Percentiles rank a stretch among this genome's conserved stretches.
Conservation (phyloP, 2,888 invertebrate genomes). For the Acleris literana region DNA sequence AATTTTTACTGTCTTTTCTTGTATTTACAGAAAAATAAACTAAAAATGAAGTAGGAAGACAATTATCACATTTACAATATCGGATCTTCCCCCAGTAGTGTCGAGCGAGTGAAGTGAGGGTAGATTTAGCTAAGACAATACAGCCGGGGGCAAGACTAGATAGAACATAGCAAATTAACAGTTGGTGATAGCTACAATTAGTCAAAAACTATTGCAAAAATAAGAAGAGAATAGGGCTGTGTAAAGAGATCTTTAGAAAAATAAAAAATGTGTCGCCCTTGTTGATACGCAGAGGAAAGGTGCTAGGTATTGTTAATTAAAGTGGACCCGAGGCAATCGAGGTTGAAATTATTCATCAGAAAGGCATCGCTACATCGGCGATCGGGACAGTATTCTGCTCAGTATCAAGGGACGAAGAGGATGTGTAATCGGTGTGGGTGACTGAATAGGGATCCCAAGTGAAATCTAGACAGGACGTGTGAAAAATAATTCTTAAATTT, state of each 20-base stretch:
- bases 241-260: slow-evolving; percentile 17
- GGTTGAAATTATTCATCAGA: not conserved
- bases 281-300: slow-evolving; percentile 22
- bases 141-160: slow-evolving; percentile 27
- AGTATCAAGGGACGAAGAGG: slow-evolving; percentile 28
- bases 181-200: slow-evolving; percentile 29
- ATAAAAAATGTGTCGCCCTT: slow-evolving; percentile 24
- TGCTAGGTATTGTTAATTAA: slow-evolving; percentile 16
- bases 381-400: slow-evolving; percentile 39
- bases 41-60: slow-evolving; percentile 61
- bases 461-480: slow-evolving; percentile 46
- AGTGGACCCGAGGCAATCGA: slow-evolving; percentile 13
- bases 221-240: slow-evolving; percentile 28
- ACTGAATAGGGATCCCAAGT: slow-evolving; percentile 45
- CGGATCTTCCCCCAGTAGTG: slow-evolving; percentile 40
- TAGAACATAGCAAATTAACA: slow-evolving; percentile 21
- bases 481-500: slow-evolving; percentile 36
- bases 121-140: slow-evolving; percentile 12
- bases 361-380: slow-evolving; percentile 16
- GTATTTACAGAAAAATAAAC: slow-evolving; percentile 79
- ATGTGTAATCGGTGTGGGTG: slow-evolving; percentile 42
- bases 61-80: slow-evolving; percentile 46
- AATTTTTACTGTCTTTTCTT: slow-evolving; percentile 86
- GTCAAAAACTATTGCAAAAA: slow-evolving; percentile 29
- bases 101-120: slow-evolving; percentile 13